Conservation (phyloP, 2,113 vertebrate species). For the Origma solitaria region DNA sequence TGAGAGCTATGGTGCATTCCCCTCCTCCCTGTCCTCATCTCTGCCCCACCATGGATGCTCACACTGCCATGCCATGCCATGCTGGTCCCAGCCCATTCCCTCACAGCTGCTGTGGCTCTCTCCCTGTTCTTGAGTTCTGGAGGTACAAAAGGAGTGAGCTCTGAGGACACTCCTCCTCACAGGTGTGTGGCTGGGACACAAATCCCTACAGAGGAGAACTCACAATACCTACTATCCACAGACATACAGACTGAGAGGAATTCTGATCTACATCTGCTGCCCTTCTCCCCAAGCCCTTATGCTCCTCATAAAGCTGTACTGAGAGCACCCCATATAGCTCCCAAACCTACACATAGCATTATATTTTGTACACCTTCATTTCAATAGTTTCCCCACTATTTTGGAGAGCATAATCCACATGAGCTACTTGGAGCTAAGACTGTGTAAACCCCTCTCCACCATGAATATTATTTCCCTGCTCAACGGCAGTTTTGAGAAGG, state of each 20-base stretch:
- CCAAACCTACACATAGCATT: neutral
- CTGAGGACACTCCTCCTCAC: rapidly evolving
- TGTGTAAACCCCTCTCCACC: neutral
- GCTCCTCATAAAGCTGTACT: neutral
- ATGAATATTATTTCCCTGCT: neutral
- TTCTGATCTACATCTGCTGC: neutral
- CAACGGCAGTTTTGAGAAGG: neutral
- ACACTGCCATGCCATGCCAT: neutral
- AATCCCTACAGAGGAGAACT: neutral
- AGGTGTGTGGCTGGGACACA: rapidly evolving
- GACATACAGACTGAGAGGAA: neutral
- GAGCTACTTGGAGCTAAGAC: neutral
- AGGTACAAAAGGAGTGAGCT: neutral
- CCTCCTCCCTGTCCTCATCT: neutral
- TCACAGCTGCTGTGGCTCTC: neutral
- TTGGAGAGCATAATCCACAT: neutral
- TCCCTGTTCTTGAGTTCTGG: neutral
- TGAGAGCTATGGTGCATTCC: neutral
- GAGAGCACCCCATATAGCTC: neutral
- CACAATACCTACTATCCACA: neutral
- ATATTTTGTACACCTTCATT: neutral
- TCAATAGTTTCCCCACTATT: neutral
- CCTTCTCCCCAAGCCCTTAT: neutral
- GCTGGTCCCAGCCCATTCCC: rapidly evolving
- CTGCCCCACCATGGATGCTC: neutral